These are phyloP conservation scores for Phalacrocorax aristotelis DNA, from an alignment of 2,113 vertebrate genomes.

Conservation along the genomic window DNA sequence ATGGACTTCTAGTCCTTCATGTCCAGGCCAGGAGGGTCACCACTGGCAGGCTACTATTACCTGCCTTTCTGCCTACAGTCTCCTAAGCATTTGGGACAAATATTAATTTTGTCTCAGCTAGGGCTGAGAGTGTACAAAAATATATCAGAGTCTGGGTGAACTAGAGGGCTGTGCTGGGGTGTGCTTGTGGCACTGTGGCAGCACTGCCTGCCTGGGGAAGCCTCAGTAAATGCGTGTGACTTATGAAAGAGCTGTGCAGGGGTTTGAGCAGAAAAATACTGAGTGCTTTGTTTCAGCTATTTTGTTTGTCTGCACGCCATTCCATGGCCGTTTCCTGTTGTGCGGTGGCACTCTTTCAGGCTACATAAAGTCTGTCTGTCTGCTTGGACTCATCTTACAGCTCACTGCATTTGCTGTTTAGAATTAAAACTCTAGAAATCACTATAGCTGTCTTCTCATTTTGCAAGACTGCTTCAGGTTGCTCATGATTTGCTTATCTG, in stretches of 20 bases:
- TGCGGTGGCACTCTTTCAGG: neutral
- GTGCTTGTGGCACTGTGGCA: neutral
- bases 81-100: neutral
- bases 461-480: neutral
- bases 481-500: neutral
- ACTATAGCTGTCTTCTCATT: neutral
- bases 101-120: neutral
- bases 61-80: neutral
- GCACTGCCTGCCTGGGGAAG: neutral
- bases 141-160: neutral
- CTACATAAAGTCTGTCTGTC: neutral
- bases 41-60: neutral
- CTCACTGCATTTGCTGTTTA: neutral
- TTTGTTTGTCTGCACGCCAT: neutral
- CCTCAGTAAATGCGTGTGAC: accelerated
- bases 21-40: neutral
- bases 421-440: neutral
- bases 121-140: neutral
- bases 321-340: accelerated
- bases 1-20: neutral
- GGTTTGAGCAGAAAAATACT: neutral
- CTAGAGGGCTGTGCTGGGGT: too few relatives aligned
- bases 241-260: too few relatives aligned
- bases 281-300: neutral
- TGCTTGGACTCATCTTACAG: neutral